phyloP scores from a whole-genome alignment of 2,888 invertebrate species.

The Tetheella fluctuosa region DNA sequence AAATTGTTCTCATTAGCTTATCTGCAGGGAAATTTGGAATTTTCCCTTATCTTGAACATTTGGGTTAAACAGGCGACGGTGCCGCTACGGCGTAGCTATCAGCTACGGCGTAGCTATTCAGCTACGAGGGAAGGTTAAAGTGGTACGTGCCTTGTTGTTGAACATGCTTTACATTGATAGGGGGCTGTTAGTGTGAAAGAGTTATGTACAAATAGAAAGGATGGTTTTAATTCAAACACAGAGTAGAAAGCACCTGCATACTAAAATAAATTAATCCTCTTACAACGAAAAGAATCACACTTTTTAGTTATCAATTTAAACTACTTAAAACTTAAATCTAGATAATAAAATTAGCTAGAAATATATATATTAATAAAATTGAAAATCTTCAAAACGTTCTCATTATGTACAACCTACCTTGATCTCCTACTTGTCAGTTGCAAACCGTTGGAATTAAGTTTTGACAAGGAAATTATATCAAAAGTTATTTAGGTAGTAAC shows the following conservation, averaged over 20 bases:
- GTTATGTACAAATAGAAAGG: slow-evolving; percentile 1
- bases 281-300: neutral
- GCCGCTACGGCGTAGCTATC: slow-evolving; percentile 52
- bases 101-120: slow-evolving; percentile 41
- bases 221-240: neutral
- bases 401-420: neutral
- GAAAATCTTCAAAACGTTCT: neutral
- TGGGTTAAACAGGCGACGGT: slow-evolving; percentile 53
- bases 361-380: neutral
- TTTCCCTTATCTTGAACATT: slow-evolving; percentile 64
- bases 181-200: slow-evolving; percentile 17
- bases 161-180: slow-evolving; percentile 45
- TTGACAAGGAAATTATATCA: slow-evolving; percentile 2
- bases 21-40: slow-evolving; percentile 62
- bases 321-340: neutral
- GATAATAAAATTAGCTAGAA: neutral
- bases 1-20: slow-evolving; percentile 74
- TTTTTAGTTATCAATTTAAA: too few species aligned
- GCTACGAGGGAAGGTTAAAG: slow-evolving; percentile 55
- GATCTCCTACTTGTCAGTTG: neutral
- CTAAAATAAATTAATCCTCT: neutral
- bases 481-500: neutral
- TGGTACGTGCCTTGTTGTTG: slow-evolving; percentile 54
- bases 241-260: neutral
- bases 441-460: neutral